Percentiles rank a stretch among this genome's conserved stretches.
Conservation (phyloP, 2,888 invertebrate genomes). For the Pterobdella sp. region DNA sequence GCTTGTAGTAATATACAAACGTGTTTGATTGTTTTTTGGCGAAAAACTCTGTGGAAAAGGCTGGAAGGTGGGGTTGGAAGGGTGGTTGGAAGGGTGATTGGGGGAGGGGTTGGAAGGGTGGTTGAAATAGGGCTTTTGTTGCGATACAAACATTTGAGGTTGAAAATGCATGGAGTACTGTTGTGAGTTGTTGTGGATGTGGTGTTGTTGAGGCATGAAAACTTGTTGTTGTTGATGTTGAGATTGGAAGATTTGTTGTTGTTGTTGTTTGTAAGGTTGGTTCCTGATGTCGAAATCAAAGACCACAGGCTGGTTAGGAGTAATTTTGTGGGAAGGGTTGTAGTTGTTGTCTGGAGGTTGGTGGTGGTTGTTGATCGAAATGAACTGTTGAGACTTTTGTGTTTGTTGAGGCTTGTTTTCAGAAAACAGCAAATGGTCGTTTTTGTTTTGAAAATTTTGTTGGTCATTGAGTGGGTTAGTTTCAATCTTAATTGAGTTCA, state of each 20-base stretch:
- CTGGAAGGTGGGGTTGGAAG: not conserved
- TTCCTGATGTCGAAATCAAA: not conserved
- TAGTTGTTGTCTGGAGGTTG: not conserved
- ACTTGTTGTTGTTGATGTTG: not conserved
- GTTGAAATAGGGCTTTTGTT: too few species aligned
- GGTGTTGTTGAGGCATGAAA: not conserved
- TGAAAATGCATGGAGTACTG: too few species aligned
- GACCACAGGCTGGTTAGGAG: not conserved
- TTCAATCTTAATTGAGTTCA: conserved; percentile 11
- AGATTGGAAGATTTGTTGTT: not conserved
- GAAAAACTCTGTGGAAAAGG: too few species aligned
- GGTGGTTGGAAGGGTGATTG: not conserved
- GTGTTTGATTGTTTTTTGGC: too few species aligned
- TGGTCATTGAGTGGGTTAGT: not conserved
- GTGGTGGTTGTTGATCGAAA: not conserved
- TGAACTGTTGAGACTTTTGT: not conserved
- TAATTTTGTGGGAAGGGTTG: not conserved
- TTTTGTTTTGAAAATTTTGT: not conserved
- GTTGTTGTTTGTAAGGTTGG: not conserved
- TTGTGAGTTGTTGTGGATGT: not conserved
- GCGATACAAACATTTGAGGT: too few species aligned
- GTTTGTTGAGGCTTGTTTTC: not conserved
- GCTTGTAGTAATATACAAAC: not conserved
- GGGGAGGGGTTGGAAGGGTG: not conserved
- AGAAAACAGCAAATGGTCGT: too few species aligned